Evolutionary conservation across 2,888 invertebrate genomes (phyloP).

Genomic region (Synanthedon formicaeformis): DNA sequence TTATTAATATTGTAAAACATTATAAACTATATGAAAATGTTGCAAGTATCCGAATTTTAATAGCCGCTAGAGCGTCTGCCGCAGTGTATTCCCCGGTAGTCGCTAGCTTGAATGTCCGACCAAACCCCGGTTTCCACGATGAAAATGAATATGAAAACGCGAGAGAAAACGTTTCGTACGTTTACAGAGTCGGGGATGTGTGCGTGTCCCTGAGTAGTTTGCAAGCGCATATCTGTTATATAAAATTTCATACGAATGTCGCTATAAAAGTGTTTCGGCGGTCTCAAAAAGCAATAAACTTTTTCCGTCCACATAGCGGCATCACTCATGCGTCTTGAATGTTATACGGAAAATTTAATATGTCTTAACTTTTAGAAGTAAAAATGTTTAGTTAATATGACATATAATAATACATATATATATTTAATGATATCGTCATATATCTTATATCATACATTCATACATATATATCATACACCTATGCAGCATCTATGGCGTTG

Average conservation of each 20-base stretch:
- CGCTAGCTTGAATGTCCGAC: background rate
- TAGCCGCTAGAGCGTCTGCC: background rate
- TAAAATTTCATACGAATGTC: slow-evolving; percentile 10
- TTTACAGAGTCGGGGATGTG: background rate
- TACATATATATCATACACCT: too few species aligned
- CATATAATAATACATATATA: too few species aligned
- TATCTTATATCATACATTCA: too few species aligned
- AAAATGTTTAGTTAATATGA: too few species aligned
- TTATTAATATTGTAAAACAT: background rate
- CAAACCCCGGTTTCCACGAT: slow-evolving; percentile 1
- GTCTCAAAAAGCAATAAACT: slow-evolving; percentile 10
- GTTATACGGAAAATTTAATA: slow-evolving; percentile 6
- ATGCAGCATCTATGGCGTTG: too few species aligned
- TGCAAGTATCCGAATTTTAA: slow-evolving; percentile 1
- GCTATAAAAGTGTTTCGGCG: slow-evolving; percentile 11
- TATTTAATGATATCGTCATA: too few species aligned
- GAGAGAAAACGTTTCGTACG: background rate
- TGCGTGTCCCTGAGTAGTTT: background rate
- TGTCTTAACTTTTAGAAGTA: background rate
- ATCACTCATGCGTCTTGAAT: slow-evolving; percentile 6
- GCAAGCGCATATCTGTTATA: slow-evolving; percentile 7
- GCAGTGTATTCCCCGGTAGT: background rate
- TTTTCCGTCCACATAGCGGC: slow-evolving; percentile 6
- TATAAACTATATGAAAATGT: background rate
- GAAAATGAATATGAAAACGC: background rate